Conservation (phyloP, 2,797 vertebrate genomes). For the Danio kyathit region DNA sequence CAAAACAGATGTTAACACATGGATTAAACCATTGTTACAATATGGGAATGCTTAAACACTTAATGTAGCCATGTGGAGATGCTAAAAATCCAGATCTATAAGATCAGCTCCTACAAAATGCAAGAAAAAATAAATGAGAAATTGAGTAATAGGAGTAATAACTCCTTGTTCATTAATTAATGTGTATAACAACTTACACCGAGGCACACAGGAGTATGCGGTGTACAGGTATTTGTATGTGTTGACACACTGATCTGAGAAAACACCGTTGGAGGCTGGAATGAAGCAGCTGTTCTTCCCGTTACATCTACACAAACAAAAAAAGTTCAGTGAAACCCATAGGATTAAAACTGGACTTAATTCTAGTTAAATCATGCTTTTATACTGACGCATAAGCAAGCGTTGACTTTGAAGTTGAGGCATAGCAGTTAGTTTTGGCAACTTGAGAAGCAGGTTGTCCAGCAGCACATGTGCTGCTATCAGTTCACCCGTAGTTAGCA, state of each 20-base stretch:
- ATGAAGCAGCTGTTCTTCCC: constrained; percentile 23
- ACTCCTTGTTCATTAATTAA: neutral
- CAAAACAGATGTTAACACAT: too few species aligned
- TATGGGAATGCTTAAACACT: too few species aligned
- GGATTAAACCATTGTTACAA: too few species aligned
- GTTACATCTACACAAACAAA: constrained; percentile 37
- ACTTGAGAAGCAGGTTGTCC: constrained; percentile 4
- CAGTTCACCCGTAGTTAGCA: constrained; percentile 41
- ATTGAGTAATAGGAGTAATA: too few species aligned
- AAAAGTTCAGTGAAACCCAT: neutral
- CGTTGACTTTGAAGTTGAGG: neutral
- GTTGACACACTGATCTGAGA: constrained; percentile 39
- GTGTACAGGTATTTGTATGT: constrained; percentile 50
- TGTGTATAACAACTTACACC: neutral
- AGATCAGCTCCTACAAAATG: neutral
- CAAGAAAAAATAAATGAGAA: neutral
- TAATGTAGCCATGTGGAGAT: too few species aligned
- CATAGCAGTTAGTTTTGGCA: constrained; percentile 31
- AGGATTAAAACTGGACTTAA: neutral
- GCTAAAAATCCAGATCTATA: neutral
- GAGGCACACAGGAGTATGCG: constrained; percentile 7
- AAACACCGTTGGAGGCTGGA: constrained; percentile 17
- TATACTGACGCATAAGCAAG: constrained; percentile 21
- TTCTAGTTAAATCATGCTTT: neutral
- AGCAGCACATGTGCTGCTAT: constrained; percentile 29